These are phyloP conservation scores for Hystrix cristata DNA, from an alignment of 2,113 vertebrate species.

Conservation along the genomic window DNA sequence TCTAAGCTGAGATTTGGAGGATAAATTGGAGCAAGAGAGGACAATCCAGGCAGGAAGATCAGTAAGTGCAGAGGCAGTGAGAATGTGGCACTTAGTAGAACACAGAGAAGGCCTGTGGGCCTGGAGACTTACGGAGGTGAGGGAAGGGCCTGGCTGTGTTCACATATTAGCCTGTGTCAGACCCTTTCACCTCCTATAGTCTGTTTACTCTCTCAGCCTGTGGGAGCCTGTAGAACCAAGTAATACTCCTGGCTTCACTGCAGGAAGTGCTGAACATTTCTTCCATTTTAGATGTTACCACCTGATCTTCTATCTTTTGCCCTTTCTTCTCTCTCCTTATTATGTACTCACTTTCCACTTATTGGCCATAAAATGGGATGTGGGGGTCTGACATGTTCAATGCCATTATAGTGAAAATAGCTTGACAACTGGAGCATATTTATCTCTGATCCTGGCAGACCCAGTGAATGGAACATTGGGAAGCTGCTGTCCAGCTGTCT, in stretches of 20 bases:
- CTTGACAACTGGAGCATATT: not conserved
- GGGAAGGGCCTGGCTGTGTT: not conserved
- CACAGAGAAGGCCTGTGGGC: not conserved
- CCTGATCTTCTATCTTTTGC: not conserved
- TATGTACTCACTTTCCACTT: constrained; percentile 49
- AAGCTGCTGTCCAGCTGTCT: not conserved
- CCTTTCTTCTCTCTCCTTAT: constrained; percentile 5
- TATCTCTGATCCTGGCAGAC: not conserved
- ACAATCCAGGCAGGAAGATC: constrained; percentile 5
- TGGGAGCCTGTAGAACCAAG: not conserved
- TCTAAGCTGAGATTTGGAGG: constrained; percentile 62
- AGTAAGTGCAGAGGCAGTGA: not conserved
- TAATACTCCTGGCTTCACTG: not conserved
- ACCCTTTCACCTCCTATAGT: not conserved
- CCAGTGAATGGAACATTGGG: not conserved
- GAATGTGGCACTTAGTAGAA: not conserved
- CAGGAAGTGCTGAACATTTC: not conserved
- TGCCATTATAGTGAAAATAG: constrained; percentile 31
- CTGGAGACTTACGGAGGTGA: not conserved
- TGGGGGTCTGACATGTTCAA: not conserved
- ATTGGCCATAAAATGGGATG: constrained; percentile 7
- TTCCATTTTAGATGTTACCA: not conserved
- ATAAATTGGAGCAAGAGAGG: not conserved
- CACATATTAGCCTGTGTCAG: not conserved
- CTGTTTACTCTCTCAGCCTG: not conserved